Percentiles rank a stretch among this genome's conserved stretches.
These are phyloP conservation scores for Lasioglossum zephyrum DNA, from an alignment of 2,888 invertebrate genomes.

Conservation along the genomic window DNA sequence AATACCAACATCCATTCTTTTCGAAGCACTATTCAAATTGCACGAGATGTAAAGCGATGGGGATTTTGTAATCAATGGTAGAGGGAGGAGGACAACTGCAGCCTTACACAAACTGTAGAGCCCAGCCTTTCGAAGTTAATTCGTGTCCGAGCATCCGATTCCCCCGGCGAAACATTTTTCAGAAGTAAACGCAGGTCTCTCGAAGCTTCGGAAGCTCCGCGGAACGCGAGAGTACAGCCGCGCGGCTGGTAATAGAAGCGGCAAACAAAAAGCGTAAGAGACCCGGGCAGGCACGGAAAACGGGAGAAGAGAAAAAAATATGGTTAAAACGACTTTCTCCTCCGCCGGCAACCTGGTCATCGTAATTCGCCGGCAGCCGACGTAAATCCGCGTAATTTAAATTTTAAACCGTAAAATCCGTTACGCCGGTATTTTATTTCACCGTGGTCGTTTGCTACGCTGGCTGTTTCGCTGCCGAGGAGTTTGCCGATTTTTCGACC, in stretches of 20 bases:
- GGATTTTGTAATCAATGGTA: no score
- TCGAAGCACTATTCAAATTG: no score
- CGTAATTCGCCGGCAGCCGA: conserved; percentile 41
- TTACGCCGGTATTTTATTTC: conserved; percentile 47
- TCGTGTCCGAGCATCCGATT: neutral
- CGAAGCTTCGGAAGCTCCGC: conserved; percentile 23
- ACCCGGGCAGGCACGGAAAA: conserved; percentile 4
- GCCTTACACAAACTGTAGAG: neutral
- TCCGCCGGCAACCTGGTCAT: conserved; percentile 25
- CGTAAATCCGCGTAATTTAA: conserved; percentile 58
- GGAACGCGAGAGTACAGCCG: neutral
- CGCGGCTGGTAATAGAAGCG: neutral
- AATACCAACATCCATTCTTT: no score
- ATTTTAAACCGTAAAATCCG: conserved; percentile 55
- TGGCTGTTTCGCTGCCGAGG: neutral
- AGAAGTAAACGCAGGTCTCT: neutral
- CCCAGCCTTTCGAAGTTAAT: neutral
- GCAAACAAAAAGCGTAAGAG: neutral
- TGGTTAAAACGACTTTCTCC: conserved; percentile 33
- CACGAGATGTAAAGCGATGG: no score
- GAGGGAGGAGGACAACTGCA: no score
- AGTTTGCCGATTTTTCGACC: conserved; percentile 29
- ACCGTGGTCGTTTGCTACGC: neutral
- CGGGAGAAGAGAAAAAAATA: conserved; percentile 21
- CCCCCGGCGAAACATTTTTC: neutral